These are phyloP conservation scores for Ceratoteleas bidentatus DNA, from an alignment of 1,140 invertebrate species.

Conservation along the genomic window DNA sequence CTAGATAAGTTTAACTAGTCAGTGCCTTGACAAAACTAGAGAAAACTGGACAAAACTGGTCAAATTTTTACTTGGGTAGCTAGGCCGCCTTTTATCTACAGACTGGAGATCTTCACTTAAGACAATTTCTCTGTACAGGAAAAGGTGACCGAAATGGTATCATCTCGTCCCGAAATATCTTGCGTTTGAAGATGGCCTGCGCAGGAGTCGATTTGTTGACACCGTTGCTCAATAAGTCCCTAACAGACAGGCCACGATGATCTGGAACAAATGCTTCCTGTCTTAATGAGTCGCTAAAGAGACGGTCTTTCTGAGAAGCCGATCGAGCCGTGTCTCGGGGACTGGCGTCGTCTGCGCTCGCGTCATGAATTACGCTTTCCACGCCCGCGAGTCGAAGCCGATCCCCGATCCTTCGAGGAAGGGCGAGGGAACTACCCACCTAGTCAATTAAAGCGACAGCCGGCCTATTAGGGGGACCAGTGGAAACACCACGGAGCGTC, in stretches of 20 bases:
- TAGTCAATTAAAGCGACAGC: constrained; percentile 75
- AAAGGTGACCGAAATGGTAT: too few species aligned
- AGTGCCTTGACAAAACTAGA: too few species aligned
- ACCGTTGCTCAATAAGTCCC: constrained; percentile 41
- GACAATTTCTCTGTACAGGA: too few species aligned
- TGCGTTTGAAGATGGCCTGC: too few species aligned
- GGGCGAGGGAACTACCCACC: constrained; percentile 62
- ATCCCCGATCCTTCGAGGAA: neutral
- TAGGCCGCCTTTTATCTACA: too few species aligned
- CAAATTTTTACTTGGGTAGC: too few species aligned
- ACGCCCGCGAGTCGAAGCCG: constrained; percentile 47
- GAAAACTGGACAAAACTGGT: too few species aligned
- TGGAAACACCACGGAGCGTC: constrained; percentile 70
- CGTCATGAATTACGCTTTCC: constrained; percentile 62
- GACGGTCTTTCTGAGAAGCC: constrained; percentile 39
- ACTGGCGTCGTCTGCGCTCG: constrained; percentile 21
- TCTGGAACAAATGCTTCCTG: constrained; percentile 60
- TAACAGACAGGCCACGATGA: constrained; percentile 29
- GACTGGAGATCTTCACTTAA: too few species aligned
- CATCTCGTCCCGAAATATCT: too few species aligned
- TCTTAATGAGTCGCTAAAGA: constrained; percentile 61
- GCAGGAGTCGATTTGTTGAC: constrained; percentile 36
- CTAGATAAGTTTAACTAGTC: too few species aligned
- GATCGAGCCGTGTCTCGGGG: constrained; percentile 55
- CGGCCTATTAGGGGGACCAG: constrained; percentile 68